Evolutionary conservation across 2,888 invertebrate species (phyloP), one percentile per base, ranked within the genome.

Genomic region (Rugalucina vietnamica): DNA sequence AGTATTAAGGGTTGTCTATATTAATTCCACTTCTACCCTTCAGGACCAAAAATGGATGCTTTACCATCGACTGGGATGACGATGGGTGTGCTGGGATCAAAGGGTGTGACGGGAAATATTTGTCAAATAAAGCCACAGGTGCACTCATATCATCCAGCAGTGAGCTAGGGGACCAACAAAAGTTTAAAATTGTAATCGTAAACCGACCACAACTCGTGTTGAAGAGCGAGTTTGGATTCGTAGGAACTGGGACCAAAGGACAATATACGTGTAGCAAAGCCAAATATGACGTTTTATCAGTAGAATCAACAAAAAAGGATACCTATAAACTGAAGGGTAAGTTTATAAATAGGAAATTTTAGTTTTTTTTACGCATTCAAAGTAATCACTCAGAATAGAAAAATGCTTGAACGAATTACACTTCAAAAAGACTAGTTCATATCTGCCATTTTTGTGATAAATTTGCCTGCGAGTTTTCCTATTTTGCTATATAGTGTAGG

Each of bases 181-280:
- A 98, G 95, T 99, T 98, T 95, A 97, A 97, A 96, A 98, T 99
- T 96, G 89, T 87, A 72, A 89, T 95, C 27, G 90, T 94, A 73
- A 95, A 95, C 95, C 97, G 98, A 94, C 98, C 99, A 10, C 97
- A 98, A 93, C 96, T 99, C 94, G 98, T 99, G 92, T 96, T 99
- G 93, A 98, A 98, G 95, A 97, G 98, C 94, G 98, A 99, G 94
- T 98, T 98, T 95, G 99, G 99, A 60, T 99, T 98, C 95, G 98
- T 99, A 81, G 99, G 99, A 0, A 97, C 97, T 93, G 99, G 99
- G 0, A 97, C 97, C 93, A 98, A 98, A 95, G 96, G 96, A 76
- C 98, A 99, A 95, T 90, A 89, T 72, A 90, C 91, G 70, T 99
- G 98, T 96, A 99, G 98, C 96, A 98, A 98, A 96, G 98, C 98